These are phyloP conservation scores for Anthoscopus minutus DNA, from an alignment of 2,113 vertebrate species.

Conservation along the genomic window DNA sequence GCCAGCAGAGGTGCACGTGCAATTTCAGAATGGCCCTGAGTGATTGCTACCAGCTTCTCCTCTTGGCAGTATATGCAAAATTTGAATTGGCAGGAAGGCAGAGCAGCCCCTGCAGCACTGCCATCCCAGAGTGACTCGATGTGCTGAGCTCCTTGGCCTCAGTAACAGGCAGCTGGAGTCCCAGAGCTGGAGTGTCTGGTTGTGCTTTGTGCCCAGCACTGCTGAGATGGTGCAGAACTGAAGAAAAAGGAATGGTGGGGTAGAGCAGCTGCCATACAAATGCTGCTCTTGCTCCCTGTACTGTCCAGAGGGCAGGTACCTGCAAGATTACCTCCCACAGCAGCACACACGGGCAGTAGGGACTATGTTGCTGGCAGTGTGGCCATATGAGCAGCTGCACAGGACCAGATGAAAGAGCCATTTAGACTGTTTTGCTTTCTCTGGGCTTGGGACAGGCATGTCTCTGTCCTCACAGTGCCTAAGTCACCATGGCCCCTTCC, in stretches of 20 bases:
- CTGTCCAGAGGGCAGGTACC: neutral
- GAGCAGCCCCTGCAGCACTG: neutral
- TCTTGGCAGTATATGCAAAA: neutral
- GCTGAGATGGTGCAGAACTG: neutral
- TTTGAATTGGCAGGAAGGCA: neutral
- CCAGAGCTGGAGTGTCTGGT: neutral
- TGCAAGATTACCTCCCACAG: neutral
- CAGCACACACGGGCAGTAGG: neutral
- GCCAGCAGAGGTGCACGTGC: neutral
- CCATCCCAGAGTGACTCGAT: neutral
- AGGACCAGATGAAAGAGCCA: constrained; percentile 23
- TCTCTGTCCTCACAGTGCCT: constrained; percentile 16
- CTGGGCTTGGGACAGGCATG: constrained; percentile 25
- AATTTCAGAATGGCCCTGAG: neutral
- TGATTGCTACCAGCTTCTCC: constrained; percentile 12
- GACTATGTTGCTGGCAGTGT: neutral
- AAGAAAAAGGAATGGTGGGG: neutral
- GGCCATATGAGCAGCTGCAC: constrained; percentile 6
- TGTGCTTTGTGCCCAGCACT: neutral
- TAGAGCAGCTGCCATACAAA: neutral
- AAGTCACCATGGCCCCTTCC: neutral
- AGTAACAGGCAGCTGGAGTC: neutral
- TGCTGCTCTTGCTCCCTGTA: neutral
- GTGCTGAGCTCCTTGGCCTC: neutral
- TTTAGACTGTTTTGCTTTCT: constrained; percentile 13